Evolutionary conservation across 2,888 invertebrate genomes (phyloP).

Genomic region (Trisateles emortualis): DNA sequence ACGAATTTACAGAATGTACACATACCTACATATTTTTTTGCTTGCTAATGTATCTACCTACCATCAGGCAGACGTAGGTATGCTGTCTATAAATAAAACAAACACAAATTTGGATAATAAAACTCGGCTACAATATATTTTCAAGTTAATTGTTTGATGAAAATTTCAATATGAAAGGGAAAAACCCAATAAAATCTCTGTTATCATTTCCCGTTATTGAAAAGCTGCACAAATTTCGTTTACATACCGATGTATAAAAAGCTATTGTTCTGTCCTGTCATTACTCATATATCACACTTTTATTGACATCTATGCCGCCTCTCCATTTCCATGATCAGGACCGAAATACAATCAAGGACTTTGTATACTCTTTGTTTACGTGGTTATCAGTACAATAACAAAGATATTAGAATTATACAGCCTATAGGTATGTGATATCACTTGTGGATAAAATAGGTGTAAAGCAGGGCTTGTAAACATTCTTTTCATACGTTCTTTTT

Average conservation of each 20-base stretch:
- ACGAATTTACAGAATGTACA: no score
- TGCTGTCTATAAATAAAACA: no score
- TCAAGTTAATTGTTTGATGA: not conserved
- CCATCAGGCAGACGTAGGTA: no score
- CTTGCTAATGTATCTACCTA: no score
- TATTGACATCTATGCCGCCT: conserved; percentile 5
- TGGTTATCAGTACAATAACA: conserved; percentile 8
- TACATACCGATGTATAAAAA: not conserved
- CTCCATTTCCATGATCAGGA: conserved; percentile 10
- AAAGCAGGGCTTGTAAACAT: not conserved
- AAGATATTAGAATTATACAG: conserved; percentile 12
- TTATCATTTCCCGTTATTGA: not conserved
- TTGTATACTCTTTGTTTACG: not conserved
- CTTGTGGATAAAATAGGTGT: conserved; percentile 9
- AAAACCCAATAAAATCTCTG: not conserved
- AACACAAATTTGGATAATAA: not conserved
- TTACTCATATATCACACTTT: not conserved
- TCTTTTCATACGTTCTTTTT: not conserved
- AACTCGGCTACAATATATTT: not conserved
- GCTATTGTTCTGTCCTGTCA: not conserved
- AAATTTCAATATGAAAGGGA: not conserved
- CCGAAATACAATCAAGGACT: conserved; percentile 1
- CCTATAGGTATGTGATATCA: conserved; percentile 5
- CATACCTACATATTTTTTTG: no score
- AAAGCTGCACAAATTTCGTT: conserved; percentile 1